Conservation (phyloP, 2,797 vertebrate genomes). For the Megalops cyprinoides region DNA sequence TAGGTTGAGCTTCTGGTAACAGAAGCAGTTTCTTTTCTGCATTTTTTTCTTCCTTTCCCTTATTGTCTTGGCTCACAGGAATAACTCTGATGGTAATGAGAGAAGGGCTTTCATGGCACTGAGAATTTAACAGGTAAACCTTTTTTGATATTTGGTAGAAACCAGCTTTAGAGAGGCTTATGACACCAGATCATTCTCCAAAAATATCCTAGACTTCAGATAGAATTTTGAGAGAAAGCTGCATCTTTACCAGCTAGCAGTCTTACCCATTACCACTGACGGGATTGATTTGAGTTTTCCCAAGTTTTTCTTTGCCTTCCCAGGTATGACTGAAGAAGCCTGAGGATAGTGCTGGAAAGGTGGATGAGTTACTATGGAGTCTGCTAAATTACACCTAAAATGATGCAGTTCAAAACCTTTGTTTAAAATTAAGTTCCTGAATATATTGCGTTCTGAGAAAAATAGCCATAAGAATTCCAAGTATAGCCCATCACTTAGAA, state of each 20-base stretch:
- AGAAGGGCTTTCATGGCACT: background rate
- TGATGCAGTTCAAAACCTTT: background rate
- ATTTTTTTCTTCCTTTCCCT: conserved; percentile 26
- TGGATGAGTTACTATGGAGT: too few relatives aligned
- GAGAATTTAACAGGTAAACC: background rate
- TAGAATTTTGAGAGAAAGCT: background rate
- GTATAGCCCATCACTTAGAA: too few relatives aligned
- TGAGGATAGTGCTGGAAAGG: background rate
- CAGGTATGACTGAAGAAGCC: background rate
- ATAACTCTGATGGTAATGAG: conserved; percentile 25
- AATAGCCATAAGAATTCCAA: too few relatives aligned
- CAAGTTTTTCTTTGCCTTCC: background rate
- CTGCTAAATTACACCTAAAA: background rate
- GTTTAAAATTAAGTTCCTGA: background rate
- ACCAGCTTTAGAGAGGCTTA: background rate
- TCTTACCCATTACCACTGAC: too few relatives aligned
- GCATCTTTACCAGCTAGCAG: too few relatives aligned
- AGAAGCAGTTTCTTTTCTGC: conserved; percentile 45
- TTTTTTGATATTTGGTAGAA: background rate
- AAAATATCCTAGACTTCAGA: background rate
- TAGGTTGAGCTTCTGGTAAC: conserved; percentile 38
- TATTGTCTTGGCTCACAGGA: conserved; percentile 23
- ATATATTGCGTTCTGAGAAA: background rate
- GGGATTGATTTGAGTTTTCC: background rate
- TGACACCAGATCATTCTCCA: background rate